Evolutionary conservation across 2,888 invertebrate species (phyloP), one percentile per base, ranked within the genome.

Genomic region (Molanna angustata): DNA sequence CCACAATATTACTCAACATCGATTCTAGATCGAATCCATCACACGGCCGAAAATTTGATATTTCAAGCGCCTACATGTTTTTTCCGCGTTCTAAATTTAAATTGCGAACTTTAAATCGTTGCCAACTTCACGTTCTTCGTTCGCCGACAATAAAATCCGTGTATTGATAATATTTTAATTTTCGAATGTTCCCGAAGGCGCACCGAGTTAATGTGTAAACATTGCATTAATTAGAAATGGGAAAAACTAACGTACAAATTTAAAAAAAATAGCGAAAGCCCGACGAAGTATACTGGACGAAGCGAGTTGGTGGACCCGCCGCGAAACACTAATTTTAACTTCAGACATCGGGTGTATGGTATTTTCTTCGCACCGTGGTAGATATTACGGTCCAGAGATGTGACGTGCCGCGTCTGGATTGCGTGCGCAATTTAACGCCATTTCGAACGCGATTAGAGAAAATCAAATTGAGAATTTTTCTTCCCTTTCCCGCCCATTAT

Each of bases 321-420:
- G 44, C 44, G 44, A 44, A 44, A 44, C 19, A 44, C 44, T 44
- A 44, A 44, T 17, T 32, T 32, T 44, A 44, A 44, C 44, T 32
- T 13, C 14, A 22, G 6, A 4, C 22, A 17, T n/a, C n/a, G n/a
- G n/a, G n/a, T n/a, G n/a, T n/a, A n/a, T n/a, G n/a, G n/a, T n/a
- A n/a, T n/a, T n/a, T n/a, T n/a, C n/a, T 13, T 11, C 32, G 14
- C 7, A 17, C 11, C 44, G 19, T 31, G 27, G 13, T 22, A 7
- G n/a, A 19, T 44, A 44, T 44, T 44, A 32, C 19, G 18, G 32
- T 32, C 44, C 44, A 9, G 32, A 32, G 11, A 6, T 14, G 44
- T 44, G 44, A 44, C 32, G 44, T 44, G 32, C 31, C 44, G 44
- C 32, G 44, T n/a, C 13, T 13, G 17, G n/a, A 1, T 11, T 27